Percentiles rank a stretch among this genome's conserved stretches.
These are phyloP conservation scores for Lipophrys pholis DNA, from an alignment of 2,113 vertebrate genomes.

Conservation along the genomic window DNA sequence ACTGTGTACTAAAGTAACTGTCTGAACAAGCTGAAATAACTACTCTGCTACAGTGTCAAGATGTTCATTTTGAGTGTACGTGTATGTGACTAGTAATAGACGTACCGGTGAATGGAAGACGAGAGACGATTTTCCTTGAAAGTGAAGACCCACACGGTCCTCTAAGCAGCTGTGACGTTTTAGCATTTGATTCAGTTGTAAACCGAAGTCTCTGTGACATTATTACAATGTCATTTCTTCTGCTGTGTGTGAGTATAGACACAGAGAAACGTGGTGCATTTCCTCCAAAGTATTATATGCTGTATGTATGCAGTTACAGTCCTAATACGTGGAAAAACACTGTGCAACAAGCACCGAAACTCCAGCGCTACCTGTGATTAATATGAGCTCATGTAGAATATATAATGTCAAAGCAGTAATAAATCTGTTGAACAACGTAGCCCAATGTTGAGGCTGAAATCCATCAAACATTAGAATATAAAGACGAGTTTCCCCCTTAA, in stretches of 20 bases:
- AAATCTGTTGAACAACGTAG: no score
- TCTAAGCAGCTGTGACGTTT: slow-evolving; percentile 1
- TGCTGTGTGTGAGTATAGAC: not conserved
- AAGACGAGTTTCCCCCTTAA: no score
- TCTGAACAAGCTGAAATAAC: slow-evolving; percentile 59
- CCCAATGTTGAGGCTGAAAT: no score
- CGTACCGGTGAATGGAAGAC: not conserved
- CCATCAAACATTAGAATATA: no score
- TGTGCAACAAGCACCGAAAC: not conserved
- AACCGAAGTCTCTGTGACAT: not conserved
- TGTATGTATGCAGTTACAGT: no score
- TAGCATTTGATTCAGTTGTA: slow-evolving; percentile 5
- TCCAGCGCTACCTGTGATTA: not conserved
- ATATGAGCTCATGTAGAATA: not conserved
- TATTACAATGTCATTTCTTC: not conserved
- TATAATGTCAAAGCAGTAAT: slow-evolving; percentile 11
- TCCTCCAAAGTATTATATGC: not conserved
- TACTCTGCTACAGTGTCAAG: slow-evolving; percentile 43
- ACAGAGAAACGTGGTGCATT: not conserved
- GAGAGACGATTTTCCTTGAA: not conserved
- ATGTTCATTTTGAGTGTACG: slow-evolving; percentile 21
- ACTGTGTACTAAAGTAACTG: slow-evolving; percentile 63
- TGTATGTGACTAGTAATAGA: slow-evolving; percentile 39
- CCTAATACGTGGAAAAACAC: slow-evolving; percentile 6
- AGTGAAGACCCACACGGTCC: slow-evolving; percentile 5